Base-by-base conservation (phyloP, 1,140 invertebrate genomes). In the Rhyacophila brunnea region DNA sequence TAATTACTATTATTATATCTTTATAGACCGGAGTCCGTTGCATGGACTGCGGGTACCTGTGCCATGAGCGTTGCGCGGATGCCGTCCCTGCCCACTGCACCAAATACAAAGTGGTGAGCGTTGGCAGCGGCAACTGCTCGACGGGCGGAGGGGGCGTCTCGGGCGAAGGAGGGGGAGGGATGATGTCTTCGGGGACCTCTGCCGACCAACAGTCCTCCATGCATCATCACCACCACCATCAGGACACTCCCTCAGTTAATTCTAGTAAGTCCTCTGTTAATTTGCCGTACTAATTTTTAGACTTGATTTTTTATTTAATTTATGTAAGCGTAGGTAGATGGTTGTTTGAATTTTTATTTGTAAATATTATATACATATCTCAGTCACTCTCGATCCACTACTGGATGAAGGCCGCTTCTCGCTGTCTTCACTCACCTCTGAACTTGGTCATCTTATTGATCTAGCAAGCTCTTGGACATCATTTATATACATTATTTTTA, bases 11-110 rank as follows among this genome's bases (percentile, higher is more conserved):
- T n/a, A n/a, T n/a, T n/a, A n/a, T 47, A 19, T 50, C 23, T 34
- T 60, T 66, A 52, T 54, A 87, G 84, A 84, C 85, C 70, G 92
- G 91, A 5, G 84, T 95, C 72, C 83, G 91, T 57, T 97, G 94
- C 72, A 85, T 89, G 66, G 94, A 97, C 72, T 98, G 95, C 76
- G 93, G 93, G n/a, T 94, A 93, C 69, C 92, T 91, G 65, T 96
- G 92, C 72, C 95, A 98, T 75, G 95, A 98, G 71, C 94, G 95
- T 68, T 97, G 95, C 75, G 86, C 88, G 43, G 90, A 95, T 49
- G 77, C 84, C 49, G 91, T 95, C 17, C 89, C 93, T 42, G 92
- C 94, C 75, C 95, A 94, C 72, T 96, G 94, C 78, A 93, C 92
- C 65, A 94, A 91, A 73, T 95, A 91, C 70, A 90, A 90, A 73